phyloP scores from a whole-genome alignment of 2,113 vertebrate genomes.

The Gorsachius goisagi region DNA sequence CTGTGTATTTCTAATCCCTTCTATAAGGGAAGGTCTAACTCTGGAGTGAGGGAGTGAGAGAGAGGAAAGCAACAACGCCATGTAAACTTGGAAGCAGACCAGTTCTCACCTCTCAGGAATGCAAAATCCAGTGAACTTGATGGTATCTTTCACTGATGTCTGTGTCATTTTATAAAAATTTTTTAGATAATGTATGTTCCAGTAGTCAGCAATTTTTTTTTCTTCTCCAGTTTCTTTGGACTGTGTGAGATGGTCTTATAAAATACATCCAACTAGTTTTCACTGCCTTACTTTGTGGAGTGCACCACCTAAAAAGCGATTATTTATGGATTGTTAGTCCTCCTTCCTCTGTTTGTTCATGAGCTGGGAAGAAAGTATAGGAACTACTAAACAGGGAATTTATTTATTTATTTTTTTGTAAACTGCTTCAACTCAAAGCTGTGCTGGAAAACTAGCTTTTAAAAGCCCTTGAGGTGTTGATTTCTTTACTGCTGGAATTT shows the following conservation, averaged over 20 bases:
- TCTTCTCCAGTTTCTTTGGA: background rate
- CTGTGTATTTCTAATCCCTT: background rate
- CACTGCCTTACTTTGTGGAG: background rate
- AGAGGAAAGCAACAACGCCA: background rate
- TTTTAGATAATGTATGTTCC: background rate
- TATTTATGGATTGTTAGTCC: background rate
- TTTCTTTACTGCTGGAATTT: background rate
- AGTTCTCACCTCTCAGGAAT: background rate
- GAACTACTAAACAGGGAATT: background rate
- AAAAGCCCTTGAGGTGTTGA: background rate
- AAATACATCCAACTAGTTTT: background rate
- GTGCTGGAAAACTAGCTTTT: background rate
- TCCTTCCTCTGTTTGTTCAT: background rate
- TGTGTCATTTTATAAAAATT: background rate
- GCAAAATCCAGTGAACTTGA: background rate
- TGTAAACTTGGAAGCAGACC: background rate
- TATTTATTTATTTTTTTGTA: background rate
- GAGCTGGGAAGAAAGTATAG: background rate
- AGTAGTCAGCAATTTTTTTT: background rate
- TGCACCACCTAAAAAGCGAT: background rate
- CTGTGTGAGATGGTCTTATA: background rate
- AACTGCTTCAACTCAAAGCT: background rate
- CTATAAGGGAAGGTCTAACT: background rate
- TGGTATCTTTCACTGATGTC: background rate
- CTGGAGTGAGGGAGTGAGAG: background rate